Percentiles rank a stretch among this genome's conserved stretches.
phyloP scores from a whole-genome alignment of 92 coral and sea anemone genomes.

The Phenganax marumi region DNA sequence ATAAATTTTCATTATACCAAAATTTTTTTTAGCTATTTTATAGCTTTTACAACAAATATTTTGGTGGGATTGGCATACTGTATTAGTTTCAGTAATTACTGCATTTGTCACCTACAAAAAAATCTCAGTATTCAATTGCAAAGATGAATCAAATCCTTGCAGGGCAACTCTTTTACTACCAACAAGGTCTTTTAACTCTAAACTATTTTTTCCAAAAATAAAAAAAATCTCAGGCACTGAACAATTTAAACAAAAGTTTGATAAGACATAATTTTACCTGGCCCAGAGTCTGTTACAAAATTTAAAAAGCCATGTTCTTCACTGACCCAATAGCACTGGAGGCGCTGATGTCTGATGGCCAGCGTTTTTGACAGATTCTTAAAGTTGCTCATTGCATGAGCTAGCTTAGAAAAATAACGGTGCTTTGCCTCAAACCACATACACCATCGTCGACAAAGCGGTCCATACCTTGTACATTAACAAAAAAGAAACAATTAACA shows the following conservation, averaged over 20 bases:
- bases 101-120: too few species aligned
- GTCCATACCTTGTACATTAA: slow-evolving; percentile 36
- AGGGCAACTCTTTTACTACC: background rate
- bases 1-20: background rate
- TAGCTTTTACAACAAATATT: too few species aligned
- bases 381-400: slow-evolving; percentile 53
- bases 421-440: slow-evolving; percentile 62
- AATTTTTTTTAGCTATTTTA: background rate
- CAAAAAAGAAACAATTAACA: too few species aligned
- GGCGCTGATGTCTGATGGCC: slow-evolving; percentile 25
- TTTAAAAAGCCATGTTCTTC: background rate
- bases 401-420: slow-evolving; percentile 39
- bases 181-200: background rate
- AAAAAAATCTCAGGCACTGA: background rate
- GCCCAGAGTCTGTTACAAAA: background rate
- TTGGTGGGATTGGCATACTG: too few species aligned
- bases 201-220: background rate
- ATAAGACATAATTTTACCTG: background rate
- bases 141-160: background rate
- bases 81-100: too few species aligned
- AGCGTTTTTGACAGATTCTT: slow-evolving; percentile 45
- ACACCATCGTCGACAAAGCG: slow-evolving; percentile 56
- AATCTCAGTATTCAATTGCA: background rate
- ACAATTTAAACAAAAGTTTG: too few species aligned
- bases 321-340: background rate